Evolutionary conservation across 2,888 invertebrate species (phyloP).

Genomic region (Diarsia mendica): DNA sequence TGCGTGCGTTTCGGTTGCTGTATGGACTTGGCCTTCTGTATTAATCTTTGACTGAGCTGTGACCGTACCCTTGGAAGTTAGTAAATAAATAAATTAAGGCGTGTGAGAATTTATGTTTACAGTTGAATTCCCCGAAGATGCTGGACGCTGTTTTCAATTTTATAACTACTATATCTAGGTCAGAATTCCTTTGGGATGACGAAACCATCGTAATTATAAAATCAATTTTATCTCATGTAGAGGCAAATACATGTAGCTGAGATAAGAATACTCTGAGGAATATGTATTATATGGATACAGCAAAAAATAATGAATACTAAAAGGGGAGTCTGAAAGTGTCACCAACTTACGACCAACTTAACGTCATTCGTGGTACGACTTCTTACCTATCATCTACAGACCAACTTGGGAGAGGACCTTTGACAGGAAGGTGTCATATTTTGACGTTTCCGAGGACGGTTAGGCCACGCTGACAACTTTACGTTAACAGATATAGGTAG

Average conservation of each 20-base stretch:
- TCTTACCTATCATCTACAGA: no score
- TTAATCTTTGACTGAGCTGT: slow-evolving; percentile 29
- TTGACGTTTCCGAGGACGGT: no score
- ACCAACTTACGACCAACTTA: no score
- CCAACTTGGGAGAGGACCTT: no score
- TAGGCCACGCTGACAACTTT: no score
- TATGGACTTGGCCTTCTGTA: slow-evolving; percentile 9
- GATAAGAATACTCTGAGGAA: neutral
- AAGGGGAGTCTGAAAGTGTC: no score
- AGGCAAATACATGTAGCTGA: neutral
- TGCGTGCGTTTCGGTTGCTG: neutral
- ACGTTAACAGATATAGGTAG: no score
- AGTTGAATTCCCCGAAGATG: slow-evolving; percentile 61
- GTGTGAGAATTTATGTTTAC: slow-evolving; percentile 68
- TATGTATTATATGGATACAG: neutral
- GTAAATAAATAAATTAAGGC: slow-evolving; percentile 73
- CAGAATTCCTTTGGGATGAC: slow-evolving; percentile 5
- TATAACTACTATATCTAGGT: slow-evolving; percentile 37
- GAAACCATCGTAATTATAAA: slow-evolving; percentile 12
- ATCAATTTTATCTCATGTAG: neutral
- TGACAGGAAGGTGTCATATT: no score
- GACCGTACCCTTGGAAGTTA: slow-evolving; percentile 58
- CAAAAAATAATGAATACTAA: no score
- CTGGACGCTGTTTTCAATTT: slow-evolving; percentile 55
- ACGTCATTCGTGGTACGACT: no score